phyloP scores from a whole-genome alignment of 1,140 invertebrate species.

The Tetramorium parvispinum region DNA sequence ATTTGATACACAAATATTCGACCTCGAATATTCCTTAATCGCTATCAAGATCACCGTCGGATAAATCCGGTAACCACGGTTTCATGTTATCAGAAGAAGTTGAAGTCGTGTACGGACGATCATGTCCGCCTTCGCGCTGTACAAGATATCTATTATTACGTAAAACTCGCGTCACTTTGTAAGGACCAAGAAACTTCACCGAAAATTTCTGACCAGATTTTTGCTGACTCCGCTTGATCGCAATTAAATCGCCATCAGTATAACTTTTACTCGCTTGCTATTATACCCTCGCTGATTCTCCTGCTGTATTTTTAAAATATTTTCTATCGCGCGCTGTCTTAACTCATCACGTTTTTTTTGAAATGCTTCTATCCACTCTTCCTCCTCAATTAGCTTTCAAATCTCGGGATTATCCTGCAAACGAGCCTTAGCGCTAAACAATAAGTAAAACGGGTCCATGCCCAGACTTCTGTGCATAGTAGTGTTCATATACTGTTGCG shows the following conservation, averaged over 20 bases:
- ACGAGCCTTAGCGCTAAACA: slow-evolving; percentile 75
- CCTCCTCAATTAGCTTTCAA: neutral
- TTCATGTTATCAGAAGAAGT: slow-evolving; percentile 7
- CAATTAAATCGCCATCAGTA: slow-evolving; percentile 13
- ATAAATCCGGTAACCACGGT: neutral
- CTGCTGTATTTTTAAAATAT: neutral
- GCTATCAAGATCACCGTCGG: neutral
- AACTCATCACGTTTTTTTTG: neutral
- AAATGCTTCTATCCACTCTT: neutral
- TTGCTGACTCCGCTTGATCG: slow-evolving; percentile 15
- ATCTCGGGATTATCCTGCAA: neutral
- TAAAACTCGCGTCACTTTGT: neutral
- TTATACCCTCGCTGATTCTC: slow-evolving; percentile 14
- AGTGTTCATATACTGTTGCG: slow-evolving; percentile 77
- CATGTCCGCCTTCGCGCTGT: neutral
- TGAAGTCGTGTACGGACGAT: neutral
- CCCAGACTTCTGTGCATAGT: slow-evolving; percentile 76
- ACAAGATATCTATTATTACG: slow-evolving; percentile 22
- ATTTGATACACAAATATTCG: neutral
- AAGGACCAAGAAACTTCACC: slow-evolving; percentile 10
- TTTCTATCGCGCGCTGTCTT: neutral
- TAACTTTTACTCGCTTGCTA: neutral
- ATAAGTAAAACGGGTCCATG: slow-evolving; percentile 77
- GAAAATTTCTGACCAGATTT: neutral
- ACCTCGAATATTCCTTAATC: neutral